Evolutionary conservation across 1,140 invertebrate species (phyloP).

Genomic region (Xylocopa sonorina): DNA sequence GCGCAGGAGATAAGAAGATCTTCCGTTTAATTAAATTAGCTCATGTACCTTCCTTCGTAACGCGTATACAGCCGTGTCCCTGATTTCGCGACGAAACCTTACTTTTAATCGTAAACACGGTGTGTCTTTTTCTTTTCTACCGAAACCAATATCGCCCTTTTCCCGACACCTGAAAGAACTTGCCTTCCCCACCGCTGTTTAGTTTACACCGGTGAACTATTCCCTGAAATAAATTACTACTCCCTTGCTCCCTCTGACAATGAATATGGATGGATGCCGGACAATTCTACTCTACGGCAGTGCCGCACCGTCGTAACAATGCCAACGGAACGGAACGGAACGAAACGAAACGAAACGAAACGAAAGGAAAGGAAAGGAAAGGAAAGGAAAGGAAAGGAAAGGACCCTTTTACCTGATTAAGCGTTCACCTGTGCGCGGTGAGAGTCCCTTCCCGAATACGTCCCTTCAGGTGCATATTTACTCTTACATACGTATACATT

Average conservation of each 20-base stretch:
- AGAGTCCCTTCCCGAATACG: constrained; percentile 23
- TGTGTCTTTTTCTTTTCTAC: neutral
- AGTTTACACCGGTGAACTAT: constrained; percentile 1
- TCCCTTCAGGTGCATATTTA: constrained; percentile 24
- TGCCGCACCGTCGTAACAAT: no score
- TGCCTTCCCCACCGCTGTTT: neutral
- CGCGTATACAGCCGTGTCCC: neutral
- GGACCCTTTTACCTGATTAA: constrained; percentile 33
- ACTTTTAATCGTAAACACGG: constrained; percentile 14
- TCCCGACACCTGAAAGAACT: constrained; percentile 4
- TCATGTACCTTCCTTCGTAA: no score
- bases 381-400: constrained; percentile 12
- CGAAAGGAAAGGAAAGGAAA: neutral
- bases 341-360: no score
- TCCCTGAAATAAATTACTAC: constrained; percentile 33
- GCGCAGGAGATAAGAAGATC: no score
- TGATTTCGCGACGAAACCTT: neutral
- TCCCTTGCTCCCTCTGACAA: neutral
- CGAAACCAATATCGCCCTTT: neutral
- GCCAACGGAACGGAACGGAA: no score
- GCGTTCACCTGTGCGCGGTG: constrained; percentile 41
- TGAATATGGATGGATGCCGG: constrained; percentile 34
- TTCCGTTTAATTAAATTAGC: no score
- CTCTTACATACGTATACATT: no score
- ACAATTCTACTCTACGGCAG: neutral